Evolutionary conservation across 2,797 vertebrate species (phyloP).

Genomic region (Pelochelys cantorii): DNA sequence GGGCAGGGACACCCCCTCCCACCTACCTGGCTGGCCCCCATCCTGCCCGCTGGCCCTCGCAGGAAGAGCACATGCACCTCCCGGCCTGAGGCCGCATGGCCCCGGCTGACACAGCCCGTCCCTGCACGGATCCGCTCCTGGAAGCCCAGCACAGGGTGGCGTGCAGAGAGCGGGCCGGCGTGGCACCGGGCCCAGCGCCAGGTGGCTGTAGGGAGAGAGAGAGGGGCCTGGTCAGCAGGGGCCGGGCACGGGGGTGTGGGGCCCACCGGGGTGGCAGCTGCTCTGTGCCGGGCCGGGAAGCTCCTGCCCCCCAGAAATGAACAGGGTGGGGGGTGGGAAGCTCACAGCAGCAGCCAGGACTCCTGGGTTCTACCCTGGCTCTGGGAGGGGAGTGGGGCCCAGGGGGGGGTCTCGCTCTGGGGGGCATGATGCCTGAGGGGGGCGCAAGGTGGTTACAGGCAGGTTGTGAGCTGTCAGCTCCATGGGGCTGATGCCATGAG

Average conservation of each 20-base stretch:
- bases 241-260: not conserved
- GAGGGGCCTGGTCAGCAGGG: not conserved
- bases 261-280: not conserved
- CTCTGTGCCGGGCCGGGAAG: not conserved
- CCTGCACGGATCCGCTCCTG: conserved; percentile 79
- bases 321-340: no score
- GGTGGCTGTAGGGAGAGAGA: not conserved
- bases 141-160: conserved; percentile 81
- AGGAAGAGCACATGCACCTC: conserved; percentile 84
- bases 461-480: no score
- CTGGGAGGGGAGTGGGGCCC: not conserved
- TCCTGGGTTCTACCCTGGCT: not conserved
- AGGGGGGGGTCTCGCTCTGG: not conserved
- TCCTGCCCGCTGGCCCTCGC: conserved; percentile 50
- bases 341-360: not conserved
- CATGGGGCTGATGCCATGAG: no score
- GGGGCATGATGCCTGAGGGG: no score
- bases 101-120: conserved; percentile 79
- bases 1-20: not conserved
- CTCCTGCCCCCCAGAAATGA: not conserved
- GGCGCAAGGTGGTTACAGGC: no score
- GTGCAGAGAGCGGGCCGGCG: not conserved
- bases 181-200: not conserved
- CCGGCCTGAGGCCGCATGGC: conserved; percentile 64
- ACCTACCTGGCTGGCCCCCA: conserved; percentile 76